phyloP scores from a whole-genome alignment of 2,888 invertebrate genomes.

The Exephanes ischioxanthus region DNA sequence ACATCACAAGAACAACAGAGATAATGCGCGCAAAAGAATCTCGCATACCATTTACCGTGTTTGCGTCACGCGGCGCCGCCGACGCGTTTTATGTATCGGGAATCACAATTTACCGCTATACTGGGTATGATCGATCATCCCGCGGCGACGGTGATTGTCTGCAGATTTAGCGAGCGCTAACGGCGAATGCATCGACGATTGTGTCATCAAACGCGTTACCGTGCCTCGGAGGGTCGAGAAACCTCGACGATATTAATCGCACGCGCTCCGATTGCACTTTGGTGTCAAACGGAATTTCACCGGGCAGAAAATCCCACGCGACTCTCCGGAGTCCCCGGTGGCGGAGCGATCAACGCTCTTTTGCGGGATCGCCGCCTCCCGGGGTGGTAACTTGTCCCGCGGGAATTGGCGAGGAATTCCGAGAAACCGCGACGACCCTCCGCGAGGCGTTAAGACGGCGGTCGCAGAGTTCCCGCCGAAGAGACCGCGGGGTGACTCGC shows the following conservation, averaged over 20 bases:
- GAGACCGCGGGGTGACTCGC: slow-evolving; percentile 39
- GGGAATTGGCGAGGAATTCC: neutral
- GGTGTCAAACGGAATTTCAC: neutral
- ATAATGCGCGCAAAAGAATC: slow-evolving; percentile 20
- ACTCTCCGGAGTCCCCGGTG: neutral
- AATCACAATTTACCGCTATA: slow-evolving; percentile 20
- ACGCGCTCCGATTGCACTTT: too few species aligned
- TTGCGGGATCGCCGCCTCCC: slow-evolving; percentile 13
- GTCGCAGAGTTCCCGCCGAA: slow-evolving; percentile 56
- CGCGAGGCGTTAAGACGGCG: slow-evolving; percentile 32
- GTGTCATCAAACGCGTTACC: slow-evolving; percentile 28
- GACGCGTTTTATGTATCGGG: slow-evolving; percentile 24
- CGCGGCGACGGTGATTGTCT: neutral
- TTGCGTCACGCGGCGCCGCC: neutral
- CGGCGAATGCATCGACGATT: slow-evolving; percentile 18
- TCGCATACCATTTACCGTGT: slow-evolving; percentile 11
- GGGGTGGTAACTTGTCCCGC: neutral
- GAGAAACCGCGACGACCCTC: slow-evolving; percentile 20
- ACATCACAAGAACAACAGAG: slow-evolving; percentile 31
- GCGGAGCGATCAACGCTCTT: slow-evolving; percentile 17
- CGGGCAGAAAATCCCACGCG: neutral
- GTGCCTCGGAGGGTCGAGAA: neutral
- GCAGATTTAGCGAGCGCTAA: slow-evolving; percentile 19
- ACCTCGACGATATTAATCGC: neutral
- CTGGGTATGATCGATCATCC: slow-evolving; percentile 7